Evolutionary conservation across 2,888 invertebrate species (phyloP).

Genomic region (Charanyca ferruginea): DNA sequence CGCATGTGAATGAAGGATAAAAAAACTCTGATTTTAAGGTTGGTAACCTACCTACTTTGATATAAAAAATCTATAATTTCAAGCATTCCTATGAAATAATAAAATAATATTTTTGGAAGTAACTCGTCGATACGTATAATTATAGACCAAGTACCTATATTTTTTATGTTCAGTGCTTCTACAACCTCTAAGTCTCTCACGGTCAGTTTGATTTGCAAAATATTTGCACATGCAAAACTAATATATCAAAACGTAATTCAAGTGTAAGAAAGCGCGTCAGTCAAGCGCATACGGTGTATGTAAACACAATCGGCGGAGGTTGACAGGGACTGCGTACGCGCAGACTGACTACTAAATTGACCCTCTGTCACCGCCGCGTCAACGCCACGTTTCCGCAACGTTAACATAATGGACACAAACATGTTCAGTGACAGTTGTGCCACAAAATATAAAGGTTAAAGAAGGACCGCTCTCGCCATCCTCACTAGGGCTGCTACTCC

Average conservation of each 20-base stretch:
- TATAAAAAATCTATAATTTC: no score
- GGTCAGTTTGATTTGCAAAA: slow-evolving; percentile 49
- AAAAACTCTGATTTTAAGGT: no score
- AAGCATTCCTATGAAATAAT: neutral
- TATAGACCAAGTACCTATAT: no score
- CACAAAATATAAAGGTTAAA: no score
- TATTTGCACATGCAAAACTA: slow-evolving; percentile 43
- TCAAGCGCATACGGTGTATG: slow-evolving; percentile 51
- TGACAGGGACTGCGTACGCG: slow-evolving; percentile 60
- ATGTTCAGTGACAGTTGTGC: slow-evolving; percentile 49
- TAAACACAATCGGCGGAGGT: slow-evolving; percentile 62
- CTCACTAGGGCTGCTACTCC: no score
- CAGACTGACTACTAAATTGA: slow-evolving; percentile 59
- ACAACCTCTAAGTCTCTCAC: slow-evolving; percentile 7
- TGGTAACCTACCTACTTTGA: no score
- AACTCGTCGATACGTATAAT: neutral
- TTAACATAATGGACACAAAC: slow-evolving; percentile 51
- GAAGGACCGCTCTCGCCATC: no score
- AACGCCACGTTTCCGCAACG: slow-evolving; percentile 51
- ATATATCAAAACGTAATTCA: slow-evolving; percentile 58
- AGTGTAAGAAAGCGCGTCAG: slow-evolving; percentile 56
- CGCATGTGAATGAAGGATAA: no score
- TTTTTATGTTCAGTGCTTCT: slow-evolving; percentile 17
- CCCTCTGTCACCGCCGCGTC: slow-evolving; percentile 50
- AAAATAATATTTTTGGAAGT: neutral